phyloP scores from a whole-genome alignment of 2,888 invertebrate species.

The Pachycephus smyrnensis region DNA sequence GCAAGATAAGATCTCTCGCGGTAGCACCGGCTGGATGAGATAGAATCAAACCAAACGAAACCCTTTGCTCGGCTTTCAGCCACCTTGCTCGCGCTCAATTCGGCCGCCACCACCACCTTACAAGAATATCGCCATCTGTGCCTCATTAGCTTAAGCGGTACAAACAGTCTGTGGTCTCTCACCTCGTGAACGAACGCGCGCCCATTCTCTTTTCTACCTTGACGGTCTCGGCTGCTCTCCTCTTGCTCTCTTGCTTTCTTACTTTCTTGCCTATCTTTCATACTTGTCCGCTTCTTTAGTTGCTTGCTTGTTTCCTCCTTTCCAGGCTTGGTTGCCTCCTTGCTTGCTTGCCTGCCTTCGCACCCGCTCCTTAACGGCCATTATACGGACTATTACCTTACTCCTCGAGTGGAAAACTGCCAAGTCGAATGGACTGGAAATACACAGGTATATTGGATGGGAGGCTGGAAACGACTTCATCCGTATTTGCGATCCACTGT shows the following conservation, averaged over 20 bases:
- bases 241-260: not conserved
- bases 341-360: slow-evolving; percentile 14
- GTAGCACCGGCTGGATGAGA: slow-evolving; percentile 55
- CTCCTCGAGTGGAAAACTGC: slow-evolving; percentile 35
- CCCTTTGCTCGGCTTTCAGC: slow-evolving; percentile 45
- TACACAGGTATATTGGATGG: slow-evolving; percentile 16
- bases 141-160: slow-evolving; percentile 65
- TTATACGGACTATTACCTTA: slow-evolving; percentile 45
- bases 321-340: not conserved
- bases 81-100: slow-evolving; percentile 46
- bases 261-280: not conserved
- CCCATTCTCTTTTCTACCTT: not conserved
- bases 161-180: slow-evolving; percentile 51
- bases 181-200: slow-evolving; percentile 32
- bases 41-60: slow-evolving; percentile 44
- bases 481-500: slow-evolving; percentile 6
- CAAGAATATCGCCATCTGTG: slow-evolving; percentile 57
- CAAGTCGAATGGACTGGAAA: slow-evolving; percentile 14
- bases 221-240: not conserved
- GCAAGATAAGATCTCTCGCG: slow-evolving; percentile 40
- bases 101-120: slow-evolving; percentile 34
- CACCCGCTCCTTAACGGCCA: slow-evolving; percentile 31
- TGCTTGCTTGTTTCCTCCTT: not conserved
- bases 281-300: not conserved
- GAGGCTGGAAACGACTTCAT: slow-evolving; percentile 19